A percentile compares a stretch with the other conserved stretches of the same genome.
These are phyloP conservation scores for Cossypha caffra DNA, from an alignment of 2,797 vertebrate species.

Conservation along the genomic window DNA sequence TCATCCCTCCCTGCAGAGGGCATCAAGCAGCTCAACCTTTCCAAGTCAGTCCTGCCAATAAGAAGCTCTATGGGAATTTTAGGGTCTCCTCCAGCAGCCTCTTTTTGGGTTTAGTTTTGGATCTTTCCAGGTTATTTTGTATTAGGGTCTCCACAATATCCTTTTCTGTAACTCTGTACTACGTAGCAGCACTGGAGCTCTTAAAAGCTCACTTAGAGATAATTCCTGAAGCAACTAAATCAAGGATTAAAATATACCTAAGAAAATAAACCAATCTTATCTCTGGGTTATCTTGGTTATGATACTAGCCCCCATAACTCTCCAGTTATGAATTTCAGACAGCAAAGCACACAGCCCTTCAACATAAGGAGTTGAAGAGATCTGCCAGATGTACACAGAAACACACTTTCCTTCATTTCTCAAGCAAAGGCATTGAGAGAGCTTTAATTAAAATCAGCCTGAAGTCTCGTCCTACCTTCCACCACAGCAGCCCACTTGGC, in stretches of 20 bases:
- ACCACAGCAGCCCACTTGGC: constrained; percentile 59
- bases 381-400: background rate
- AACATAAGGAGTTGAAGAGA: background rate
- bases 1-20: background rate
- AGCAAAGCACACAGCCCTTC: background rate
- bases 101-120: background rate
- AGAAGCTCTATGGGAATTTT: background rate
- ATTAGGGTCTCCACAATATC: background rate
- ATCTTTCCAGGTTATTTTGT: background rate
- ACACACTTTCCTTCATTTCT: background rate
- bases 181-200: background rate
- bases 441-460: constrained; percentile 36
- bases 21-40: background rate
- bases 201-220: background rate
- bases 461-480: constrained; percentile 51
- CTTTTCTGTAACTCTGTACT: background rate
- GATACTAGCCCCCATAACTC: background rate
- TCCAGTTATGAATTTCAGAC: background rate
- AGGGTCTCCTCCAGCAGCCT: background rate
- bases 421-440: background rate
- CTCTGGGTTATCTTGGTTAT: background rate
- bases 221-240: background rate
- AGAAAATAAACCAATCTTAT: background rate
- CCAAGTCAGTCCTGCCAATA: background rate
- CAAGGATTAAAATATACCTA: background rate